A percentile compares a stretch with the other conserved stretches of the same genome.
Evolutionary conservation across 2,113 vertebrate genomes (phyloP).

Genomic region (Halichoeres trimaculatus): DNA sequence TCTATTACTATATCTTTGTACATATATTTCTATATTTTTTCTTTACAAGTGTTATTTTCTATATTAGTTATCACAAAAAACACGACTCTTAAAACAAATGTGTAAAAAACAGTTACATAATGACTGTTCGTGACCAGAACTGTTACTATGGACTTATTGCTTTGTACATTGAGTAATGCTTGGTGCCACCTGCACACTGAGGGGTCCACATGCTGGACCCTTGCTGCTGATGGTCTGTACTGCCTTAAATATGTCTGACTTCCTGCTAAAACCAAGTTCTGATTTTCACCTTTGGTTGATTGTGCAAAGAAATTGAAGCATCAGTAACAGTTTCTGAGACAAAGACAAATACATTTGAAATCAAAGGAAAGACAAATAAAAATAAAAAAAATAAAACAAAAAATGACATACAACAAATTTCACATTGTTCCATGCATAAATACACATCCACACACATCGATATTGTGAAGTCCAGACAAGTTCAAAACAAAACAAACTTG

Average conservation of each 20-base stretch:
- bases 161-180: slow-evolving; percentile 94
- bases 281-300: slow-evolving; percentile 82
- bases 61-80: slow-evolving; percentile 83
- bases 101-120: slow-evolving; percentile 83
- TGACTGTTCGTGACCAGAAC: slow-evolving; percentile 82
- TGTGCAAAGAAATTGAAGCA: slow-evolving; percentile 84
- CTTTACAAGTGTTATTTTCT: slow-evolving; percentile 83
- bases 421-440: slow-evolving; percentile 83
- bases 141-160: slow-evolving; percentile 93
- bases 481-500: slow-evolving; percentile 51
- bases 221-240: slow-evolving; percentile 42
- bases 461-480: slow-evolving; percentile 68
- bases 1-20: slow-evolving; percentile 81
- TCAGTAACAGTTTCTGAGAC: slow-evolving; percentile 81
- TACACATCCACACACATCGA: slow-evolving; percentile 80
- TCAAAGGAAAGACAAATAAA: background rate
- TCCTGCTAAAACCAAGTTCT: slow-evolving; percentile 63
- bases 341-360: slow-evolving; percentile 58
- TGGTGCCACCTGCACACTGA: slow-evolving; percentile 45
- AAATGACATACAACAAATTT: slow-evolving; percentile 54
- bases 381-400: slow-evolving; percentile 30
- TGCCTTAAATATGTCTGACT: slow-evolving; percentile 34
- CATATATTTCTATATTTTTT: slow-evolving; percentile 67
- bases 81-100: slow-evolving; percentile 78
- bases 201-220: slow-evolving; percentile 25